Base-by-base conservation (phyloP, 2,888 invertebrate genomes). In the Liodrosophila aerea region DNA sequence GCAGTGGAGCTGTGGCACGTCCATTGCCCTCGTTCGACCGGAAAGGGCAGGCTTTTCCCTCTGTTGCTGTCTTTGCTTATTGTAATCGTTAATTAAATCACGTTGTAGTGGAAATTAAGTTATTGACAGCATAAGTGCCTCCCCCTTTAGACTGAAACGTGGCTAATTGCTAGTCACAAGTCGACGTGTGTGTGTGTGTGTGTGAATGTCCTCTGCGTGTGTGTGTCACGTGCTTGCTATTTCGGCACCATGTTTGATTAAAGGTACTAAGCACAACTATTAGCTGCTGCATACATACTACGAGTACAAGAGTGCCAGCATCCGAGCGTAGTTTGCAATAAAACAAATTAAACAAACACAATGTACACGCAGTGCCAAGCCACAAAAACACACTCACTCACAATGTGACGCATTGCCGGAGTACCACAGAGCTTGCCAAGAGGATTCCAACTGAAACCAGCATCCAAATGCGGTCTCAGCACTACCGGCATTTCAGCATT, bases 1-100 rank as follows among this genome's bases (percentile, higher is more conserved):
- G 39, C 39, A 46, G 57, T 2, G 22, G 34, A 30, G 30, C 16
- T 4, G n/a, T 33, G 4, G 34, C 41, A 41, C 46, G n/a, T 56
- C 13, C 43, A 33, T 27, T 16, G 15, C 22, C 9, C 34, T 3
- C 22, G 30, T 13, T 9, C 31, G 34, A 33, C 22, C 22, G 22
- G 16, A 15, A 13, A 22, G 30, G 3, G 7, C 7, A 5, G 27
- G n/a, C 18, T 18, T 15, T 13, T 45, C 4, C 5, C 2, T 16
- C 11, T 16, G 15, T 11, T 36, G 1, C 5, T 9, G 4, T 9
- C 43, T 27, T 43, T 43, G 58, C 58, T 45, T 52, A 60, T 54
- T 51, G 64, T 76, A 73, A 83, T 84, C 81, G 67, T 73, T 84
- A 80, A 81, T 81, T 85, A 83, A 81, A 81, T 81, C 86, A 85